Evolutionary conservation across 2,113 vertebrate genomes (phyloP), one percentile per base, ranked within the genome.

Genomic region (Ramphastos sulfuratus): DNA sequence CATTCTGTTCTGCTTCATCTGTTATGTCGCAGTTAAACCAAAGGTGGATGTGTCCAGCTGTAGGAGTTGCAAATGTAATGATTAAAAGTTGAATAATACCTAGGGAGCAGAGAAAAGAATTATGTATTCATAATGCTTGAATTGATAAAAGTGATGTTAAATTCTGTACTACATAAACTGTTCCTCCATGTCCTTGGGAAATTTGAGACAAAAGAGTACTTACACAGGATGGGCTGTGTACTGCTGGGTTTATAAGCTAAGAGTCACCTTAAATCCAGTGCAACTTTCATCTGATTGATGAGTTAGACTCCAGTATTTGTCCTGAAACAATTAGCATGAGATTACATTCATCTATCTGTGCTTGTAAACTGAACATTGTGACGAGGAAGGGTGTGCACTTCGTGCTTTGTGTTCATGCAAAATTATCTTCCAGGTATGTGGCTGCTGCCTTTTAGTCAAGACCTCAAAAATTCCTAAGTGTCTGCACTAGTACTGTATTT

Each of bases 201-300:
- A 85, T 72, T 19, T 39, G 63, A 87, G 42, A 48, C 88, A 73
- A 69, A 87, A 56, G 60, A 54, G 72, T 35, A 48, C 25, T 19
- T 46, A 30, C 6, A 8, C 10, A 27, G 55, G 25, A 24, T 28
- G 27, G 35, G 25, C 46, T 74, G 60, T 33, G 6, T 4, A 11
- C 31, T 83, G 48, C 42, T 90, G 61, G 21, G 48, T 84, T 56
- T 48, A 58, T 66, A 71, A 83, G 21, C 16, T 77, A 73, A 83
- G 31, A 71, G 4, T 1, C 58, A 37, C 3, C 87, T 84, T 46
- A 44, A 50, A 86, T 89, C 64, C 54, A 64, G 23, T 56, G 54
- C 9, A 90, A 79, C 13, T 72, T 93, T 89, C 25, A 72, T 92
- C 76, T 66, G 64, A 80, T 79, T 75, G 82, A 83, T 84, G 89